phyloP scores from a whole-genome alignment of 2,113 vertebrate genomes.

The Elephas maximus region DNA sequence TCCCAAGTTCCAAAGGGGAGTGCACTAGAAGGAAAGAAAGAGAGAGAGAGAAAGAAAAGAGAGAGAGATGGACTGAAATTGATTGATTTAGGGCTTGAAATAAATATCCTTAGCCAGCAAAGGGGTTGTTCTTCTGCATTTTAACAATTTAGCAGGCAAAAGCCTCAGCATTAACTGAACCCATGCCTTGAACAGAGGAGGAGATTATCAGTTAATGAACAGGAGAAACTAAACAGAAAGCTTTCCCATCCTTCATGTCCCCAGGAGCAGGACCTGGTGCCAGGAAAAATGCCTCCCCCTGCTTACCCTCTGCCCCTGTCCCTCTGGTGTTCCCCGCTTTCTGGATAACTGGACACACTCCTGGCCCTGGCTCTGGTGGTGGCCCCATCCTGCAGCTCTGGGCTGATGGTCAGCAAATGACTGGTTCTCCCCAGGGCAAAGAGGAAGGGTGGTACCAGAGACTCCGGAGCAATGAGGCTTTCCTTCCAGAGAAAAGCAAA shows the following conservation, averaged over 20 bases:
- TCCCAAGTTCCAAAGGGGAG: constrained; percentile 88
- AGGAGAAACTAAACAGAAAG: constrained; percentile 87
- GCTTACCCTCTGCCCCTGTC: constrained; percentile 62
- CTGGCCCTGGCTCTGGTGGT: constrained; percentile 58
- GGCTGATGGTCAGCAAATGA: background rate
- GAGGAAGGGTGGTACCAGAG: background rate
- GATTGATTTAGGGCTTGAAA: constrained; percentile 81
- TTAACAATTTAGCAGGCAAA: constrained; percentile 86
- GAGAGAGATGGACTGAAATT: constrained; percentile 51
- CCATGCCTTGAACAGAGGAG: constrained; percentile 78
- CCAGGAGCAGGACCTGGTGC: constrained; percentile 74
- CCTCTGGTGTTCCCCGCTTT: constrained; percentile 65
- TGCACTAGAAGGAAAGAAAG: constrained; percentile 32
- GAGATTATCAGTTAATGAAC: constrained; percentile 87
- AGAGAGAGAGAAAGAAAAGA: constrained; percentile 54
- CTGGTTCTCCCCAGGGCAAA: background rate
- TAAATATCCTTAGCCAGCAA: constrained; percentile 73
- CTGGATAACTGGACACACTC: constrained; percentile 77
- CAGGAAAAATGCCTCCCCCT: constrained; percentile 78
- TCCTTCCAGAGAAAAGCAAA: background rate
- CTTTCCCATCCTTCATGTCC: constrained; percentile 81
- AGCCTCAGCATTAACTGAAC: constrained; percentile 84
- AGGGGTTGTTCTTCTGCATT: constrained; percentile 83
- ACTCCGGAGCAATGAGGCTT: background rate
- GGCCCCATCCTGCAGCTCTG: constrained; percentile 5